Evolutionary conservation across 2,113 vertebrate species (phyloP).

Genomic region (Ictalurus punctatus): DNA sequence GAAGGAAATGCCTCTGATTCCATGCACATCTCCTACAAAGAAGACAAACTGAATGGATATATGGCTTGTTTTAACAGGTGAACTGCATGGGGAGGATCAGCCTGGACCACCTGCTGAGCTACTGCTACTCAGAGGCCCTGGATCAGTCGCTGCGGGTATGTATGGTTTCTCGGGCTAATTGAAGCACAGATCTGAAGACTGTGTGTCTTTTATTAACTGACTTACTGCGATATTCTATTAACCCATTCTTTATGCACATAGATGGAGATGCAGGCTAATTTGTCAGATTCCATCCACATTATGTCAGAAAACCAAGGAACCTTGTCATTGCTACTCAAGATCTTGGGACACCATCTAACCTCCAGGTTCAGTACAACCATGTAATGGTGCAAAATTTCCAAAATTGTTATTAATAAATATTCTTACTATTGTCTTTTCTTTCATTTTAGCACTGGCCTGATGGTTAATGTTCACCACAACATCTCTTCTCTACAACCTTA

Average conservation of each 20-base stretch:
- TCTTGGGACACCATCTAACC: conserved; percentile 36
- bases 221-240: not conserved
- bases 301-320: conserved; percentile 18
- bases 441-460: conserved; percentile 35
- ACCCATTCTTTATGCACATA: conserved; percentile 25
- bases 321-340: conserved; percentile 20
- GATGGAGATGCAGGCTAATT: conserved; percentile 34
- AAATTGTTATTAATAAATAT: not conserved
- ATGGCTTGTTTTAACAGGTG: conserved; percentile 77
- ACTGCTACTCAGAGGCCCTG: conserved; percentile 69
- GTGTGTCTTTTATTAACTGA: not conserved
- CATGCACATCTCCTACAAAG: conserved; percentile 50
- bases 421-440: not conserved
- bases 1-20: conserved; percentile 51
- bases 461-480: conserved; percentile 45
- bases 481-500: conserved; percentile 40
- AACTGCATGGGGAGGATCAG: conserved; percentile 73
- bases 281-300: conserved; percentile 13
- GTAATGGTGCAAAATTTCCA: not conserved
- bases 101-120: conserved; percentile 66
- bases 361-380: conserved; percentile 31
- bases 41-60: conserved; percentile 64
- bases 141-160: conserved; percentile 74
- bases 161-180: not conserved
- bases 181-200: not conserved